Evolutionary conservation across 2,888 invertebrate species (phyloP).

Genomic region (Parapristionchus giblindavisi): DNA sequence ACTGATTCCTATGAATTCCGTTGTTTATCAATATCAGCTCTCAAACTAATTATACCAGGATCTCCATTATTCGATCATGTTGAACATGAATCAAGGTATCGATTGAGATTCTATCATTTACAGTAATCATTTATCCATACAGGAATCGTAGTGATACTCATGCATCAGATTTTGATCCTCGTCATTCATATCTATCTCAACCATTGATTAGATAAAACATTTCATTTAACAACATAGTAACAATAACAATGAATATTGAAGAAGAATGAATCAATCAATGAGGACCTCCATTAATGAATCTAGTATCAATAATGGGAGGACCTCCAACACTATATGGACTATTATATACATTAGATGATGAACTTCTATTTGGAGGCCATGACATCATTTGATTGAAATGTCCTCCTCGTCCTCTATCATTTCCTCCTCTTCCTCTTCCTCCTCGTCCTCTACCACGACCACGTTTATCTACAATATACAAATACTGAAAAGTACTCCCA

Average conservation of each 20-base stretch:
- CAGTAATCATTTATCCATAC: background rate
- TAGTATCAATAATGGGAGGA: slow-evolving; percentile 17
- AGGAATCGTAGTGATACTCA: background rate
- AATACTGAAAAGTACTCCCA: background rate
- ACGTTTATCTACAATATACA: background rate
- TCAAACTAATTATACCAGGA: slow-evolving; percentile 35
- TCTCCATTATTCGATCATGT: slow-evolving; percentile 16
- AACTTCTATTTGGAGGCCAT: slow-evolving; percentile 24
- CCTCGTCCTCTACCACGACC: background rate
- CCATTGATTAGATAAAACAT: slow-evolving; percentile 20
- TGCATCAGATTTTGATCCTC: slow-evolving; percentile 25
- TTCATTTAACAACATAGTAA: slow-evolving; percentile 4
- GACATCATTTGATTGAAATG: slow-evolving; percentile 26
- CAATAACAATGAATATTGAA: background rate
- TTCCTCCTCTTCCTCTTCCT: background rate
- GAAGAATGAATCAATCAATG: background rate
- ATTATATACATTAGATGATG: background rate
- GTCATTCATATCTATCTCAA: background rate
- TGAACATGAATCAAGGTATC: background rate
- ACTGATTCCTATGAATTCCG: slow-evolving; percentile 38
- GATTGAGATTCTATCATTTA: background rate
- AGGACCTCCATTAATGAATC: slow-evolving; percentile 13
- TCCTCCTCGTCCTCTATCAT: slow-evolving; percentile 14
- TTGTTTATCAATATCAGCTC: slow-evolving; percentile 15
- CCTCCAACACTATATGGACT: slow-evolving; percentile 25